Evolutionary conservation across 2,888 invertebrate genomes (phyloP).

Genomic region (Phengaris arion): DNA sequence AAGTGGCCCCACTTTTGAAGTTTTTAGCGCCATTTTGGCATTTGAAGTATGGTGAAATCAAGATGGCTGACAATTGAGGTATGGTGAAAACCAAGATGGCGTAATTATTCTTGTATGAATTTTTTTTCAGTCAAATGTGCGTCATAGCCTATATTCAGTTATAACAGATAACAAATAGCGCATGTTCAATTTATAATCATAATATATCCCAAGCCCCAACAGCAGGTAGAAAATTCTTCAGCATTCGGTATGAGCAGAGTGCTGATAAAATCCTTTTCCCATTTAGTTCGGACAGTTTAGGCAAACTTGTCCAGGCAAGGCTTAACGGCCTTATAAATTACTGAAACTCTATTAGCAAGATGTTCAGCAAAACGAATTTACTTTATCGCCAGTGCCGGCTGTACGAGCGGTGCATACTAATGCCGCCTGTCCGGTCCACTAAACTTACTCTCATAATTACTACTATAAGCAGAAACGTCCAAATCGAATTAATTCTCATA

Average conservation of each 20-base stretch:
- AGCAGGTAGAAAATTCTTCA: neutral
- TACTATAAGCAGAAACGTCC: constrained; percentile 71
- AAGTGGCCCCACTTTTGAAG: too few species aligned
- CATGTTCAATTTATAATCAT: neutral
- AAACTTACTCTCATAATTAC: constrained; percentile 74
- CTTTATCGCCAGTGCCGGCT: constrained; percentile 73
- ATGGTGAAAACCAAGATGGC: too few species aligned
- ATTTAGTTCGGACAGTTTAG: constrained; percentile 69
- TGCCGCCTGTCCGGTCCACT: constrained; percentile 52
- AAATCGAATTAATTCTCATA: constrained; percentile 21
- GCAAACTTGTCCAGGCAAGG: constrained; percentile 40
- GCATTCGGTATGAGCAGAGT: constrained; percentile 38
- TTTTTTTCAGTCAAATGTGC: too few species aligned
- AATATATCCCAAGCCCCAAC: neutral
- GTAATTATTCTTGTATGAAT: too few species aligned
- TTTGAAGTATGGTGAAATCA: too few species aligned
- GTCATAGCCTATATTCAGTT: too few species aligned
- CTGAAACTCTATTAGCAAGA: constrained; percentile 79
- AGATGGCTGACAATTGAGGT: too few species aligned
- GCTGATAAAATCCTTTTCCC: constrained; percentile 73
- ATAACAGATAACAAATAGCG: too few species aligned
- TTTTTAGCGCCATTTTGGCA: too few species aligned
- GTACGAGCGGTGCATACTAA: constrained; percentile 72
- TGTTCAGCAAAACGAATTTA: constrained; percentile 78
- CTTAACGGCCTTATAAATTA: constrained; percentile 78